Percentiles rank a stretch among this genome's conserved stretches.
Conservation (phyloP, 2,797 vertebrate genomes). For the Acanthurus tractus region DNA sequence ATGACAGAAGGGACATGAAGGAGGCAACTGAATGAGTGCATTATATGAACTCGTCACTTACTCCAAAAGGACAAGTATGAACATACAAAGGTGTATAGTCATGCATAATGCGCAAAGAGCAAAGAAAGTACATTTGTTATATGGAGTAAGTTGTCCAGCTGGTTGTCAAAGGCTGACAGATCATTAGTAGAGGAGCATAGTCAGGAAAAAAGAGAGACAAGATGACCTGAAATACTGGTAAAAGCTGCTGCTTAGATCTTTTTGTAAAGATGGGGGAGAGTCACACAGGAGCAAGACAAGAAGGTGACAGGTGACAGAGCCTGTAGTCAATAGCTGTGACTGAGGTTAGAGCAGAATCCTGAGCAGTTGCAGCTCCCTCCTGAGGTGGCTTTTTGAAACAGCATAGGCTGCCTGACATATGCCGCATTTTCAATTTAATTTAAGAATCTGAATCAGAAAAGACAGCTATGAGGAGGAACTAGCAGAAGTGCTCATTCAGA, state of each 20-base stretch:
- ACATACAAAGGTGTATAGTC: background rate
- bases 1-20: slow-evolving; percentile 67
- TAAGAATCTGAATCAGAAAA: background rate
- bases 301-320: slow-evolving; percentile 63
- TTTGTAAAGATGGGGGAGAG: background rate
- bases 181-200: slow-evolving; percentile 2
- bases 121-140: background rate
- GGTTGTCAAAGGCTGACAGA: slow-evolving; percentile 8
- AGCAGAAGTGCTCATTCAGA: background rate
- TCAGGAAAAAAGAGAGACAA: background rate
- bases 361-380: slow-evolving; percentile 83
- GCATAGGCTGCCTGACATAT: slow-evolving; percentile 38
- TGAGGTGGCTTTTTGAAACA: slow-evolving; percentile 77
- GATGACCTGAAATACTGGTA: background rate
- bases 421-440: slow-evolving; percentile 5
- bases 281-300: slow-evolving; percentile 17
- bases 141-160: background rate
- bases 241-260: background rate
- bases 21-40: slow-evolving; percentile 37
- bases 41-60: slow-evolving; percentile 49
- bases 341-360: slow-evolving; percentile 45
- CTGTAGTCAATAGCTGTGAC: slow-evolving; percentile 33
- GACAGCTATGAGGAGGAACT: background rate
- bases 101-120: background rate
- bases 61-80: slow-evolving; percentile 28